Evolutionary conservation across 2,797 vertebrate genomes (phyloP).

Genomic region (Calcarius lapponicus): DNA sequence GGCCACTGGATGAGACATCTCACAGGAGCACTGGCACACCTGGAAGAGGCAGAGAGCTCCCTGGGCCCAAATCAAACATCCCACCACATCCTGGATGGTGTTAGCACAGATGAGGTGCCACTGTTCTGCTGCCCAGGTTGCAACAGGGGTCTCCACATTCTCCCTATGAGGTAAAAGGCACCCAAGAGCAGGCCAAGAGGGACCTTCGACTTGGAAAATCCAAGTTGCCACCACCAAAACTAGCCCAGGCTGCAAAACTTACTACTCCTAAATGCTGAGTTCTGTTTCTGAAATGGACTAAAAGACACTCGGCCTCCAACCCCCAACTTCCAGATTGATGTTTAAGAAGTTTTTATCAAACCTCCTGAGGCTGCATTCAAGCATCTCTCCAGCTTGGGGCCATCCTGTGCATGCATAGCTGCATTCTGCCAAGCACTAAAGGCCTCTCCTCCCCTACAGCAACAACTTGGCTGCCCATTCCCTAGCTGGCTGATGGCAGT

Average conservation of each 20-base stretch:
- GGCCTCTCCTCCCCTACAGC: not conserved
- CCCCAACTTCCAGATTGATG: not conserved
- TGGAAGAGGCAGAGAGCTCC: not conserved
- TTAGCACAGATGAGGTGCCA: fast-evolving
- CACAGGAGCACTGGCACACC: not conserved
- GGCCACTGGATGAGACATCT: not conserved
- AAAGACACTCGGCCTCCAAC: not conserved
- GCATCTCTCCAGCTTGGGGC: not conserved
- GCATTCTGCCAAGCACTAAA: not conserved
- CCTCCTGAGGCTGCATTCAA: not conserved
- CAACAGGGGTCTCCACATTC: not conserved
- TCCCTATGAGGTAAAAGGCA: not conserved
- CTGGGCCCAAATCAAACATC: not conserved
- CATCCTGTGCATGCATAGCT: not conserved
- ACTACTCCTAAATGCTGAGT: not conserved
- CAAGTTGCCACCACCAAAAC: not conserved
- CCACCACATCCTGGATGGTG: not conserved
- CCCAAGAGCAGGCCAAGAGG: not conserved
- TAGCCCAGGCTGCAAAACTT: not conserved
- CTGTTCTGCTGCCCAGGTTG: not conserved
- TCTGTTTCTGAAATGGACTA: not conserved
- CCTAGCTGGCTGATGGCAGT: slow-evolving; percentile 33
- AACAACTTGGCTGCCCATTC: not conserved
- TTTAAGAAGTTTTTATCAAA: not conserved
- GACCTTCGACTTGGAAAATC: not conserved